Base-by-base conservation (phyloP, 2,797 vertebrate genomes). In the Labeo calbasu region DNA sequence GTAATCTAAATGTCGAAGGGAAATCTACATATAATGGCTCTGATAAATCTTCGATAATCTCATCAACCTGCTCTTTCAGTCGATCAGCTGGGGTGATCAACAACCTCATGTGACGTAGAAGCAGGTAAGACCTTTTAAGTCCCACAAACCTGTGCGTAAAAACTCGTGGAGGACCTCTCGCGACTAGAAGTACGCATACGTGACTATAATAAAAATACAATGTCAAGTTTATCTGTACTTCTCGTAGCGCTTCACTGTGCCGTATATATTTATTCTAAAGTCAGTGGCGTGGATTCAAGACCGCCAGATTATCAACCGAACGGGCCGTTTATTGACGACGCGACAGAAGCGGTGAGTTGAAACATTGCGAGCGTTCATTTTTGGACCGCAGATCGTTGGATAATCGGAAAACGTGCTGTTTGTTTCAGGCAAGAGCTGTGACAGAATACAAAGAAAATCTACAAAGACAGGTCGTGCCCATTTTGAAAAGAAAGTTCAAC, bases 401-500 rank as follows among this genome's bases (percentile, higher is more conserved):
- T 63, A 25, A 72, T 48, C 1, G 1, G 0, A 59, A 55, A 43
- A 15, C 28, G 3, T 66, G 8, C 21, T 75, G 4, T 85, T 68
- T 15, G 23, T 84, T 59, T 17, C 73, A 88, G 87, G 53, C 50
- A 55, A 72, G 15, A 53, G 59, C 48, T 25, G 36, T 25, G 13
- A 14, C 25, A 25, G 14, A 21, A 59, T 32, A 70, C 50, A 8
- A 53, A 19, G 50, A 21, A 61, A 32, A 63, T 3, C 12, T 65
- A 23, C 71, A 73, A 12, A 80, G 57, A 83, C 50, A 73, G 13
- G n/a, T 48, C 23, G 61, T 51, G 69, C 81, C 53, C 15, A 68
- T 48, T 51, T 59, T 88, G 81, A 79, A 48, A 53, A 86, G 84
- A 36, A 85, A 53, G 28, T 86, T 89, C 68, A 87, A 80, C 59